Percentiles rank a stretch among this genome's conserved stretches.
Conservation (phyloP, 1,140 invertebrate species). For the Drosophila insularis region DNA sequence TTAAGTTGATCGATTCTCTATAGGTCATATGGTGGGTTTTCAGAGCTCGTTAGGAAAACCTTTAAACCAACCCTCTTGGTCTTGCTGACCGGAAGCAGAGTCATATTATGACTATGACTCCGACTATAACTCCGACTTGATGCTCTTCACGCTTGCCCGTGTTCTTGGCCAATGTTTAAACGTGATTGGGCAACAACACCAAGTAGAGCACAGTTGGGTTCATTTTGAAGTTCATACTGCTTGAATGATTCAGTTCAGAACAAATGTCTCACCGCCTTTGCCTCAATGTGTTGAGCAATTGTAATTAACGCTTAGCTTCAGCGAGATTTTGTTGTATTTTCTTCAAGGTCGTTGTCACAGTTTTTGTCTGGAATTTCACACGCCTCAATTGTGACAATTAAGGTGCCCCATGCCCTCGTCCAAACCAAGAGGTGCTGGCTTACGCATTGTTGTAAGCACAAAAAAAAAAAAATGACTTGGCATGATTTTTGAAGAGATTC, state of each 20-base stretch:
- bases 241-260: conserved; percentile 54
- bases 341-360: conserved; percentile 57
- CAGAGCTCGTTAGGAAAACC: neutral
- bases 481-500: conserved; percentile 59
- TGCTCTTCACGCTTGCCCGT: conserved; percentile 65
- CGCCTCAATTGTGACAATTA: conserved; percentile 80
- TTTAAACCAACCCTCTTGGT: conserved; percentile 9
- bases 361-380: conserved; percentile 62
- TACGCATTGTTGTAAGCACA: conserved; percentile 49
- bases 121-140: neutral
- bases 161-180: conserved; percentile 64
- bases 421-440: neutral
- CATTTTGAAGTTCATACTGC: conserved; percentile 27
- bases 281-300: conserved; percentile 54
- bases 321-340: conserved; percentile 36
- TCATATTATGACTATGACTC: conserved; percentile 60
- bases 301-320: conserved; percentile 52
- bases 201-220: conserved; percentile 5
- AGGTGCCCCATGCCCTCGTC: conserved; percentile 39
- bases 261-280: conserved; percentile 18
- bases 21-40: neutral
- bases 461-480: conserved; percentile 52
- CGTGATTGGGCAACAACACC: conserved; percentile 52
- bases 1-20: neutral
- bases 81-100: conserved; percentile 58